phyloP scores from a whole-genome alignment of 2,888 invertebrate species.

The Mystacides longicornis region DNA sequence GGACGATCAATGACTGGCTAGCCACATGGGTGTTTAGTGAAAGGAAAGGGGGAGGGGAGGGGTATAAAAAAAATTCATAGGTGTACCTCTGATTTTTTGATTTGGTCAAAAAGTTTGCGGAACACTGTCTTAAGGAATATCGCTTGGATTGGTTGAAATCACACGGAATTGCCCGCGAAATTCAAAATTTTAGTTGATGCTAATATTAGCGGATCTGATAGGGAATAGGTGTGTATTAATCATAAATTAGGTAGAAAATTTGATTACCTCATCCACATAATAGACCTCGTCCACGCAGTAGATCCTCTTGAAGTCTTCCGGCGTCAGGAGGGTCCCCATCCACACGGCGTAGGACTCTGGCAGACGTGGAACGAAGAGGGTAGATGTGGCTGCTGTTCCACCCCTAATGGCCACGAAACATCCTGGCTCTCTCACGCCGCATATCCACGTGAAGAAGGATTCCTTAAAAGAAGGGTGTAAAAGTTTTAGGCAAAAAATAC shows the following conservation, averaged over 20 bases:
- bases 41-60: too few species aligned
- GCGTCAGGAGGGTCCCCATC: conserved; percentile 78
- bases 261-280: conserved; percentile 66
- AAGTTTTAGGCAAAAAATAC: too few species aligned
- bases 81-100: too few species aligned
- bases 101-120: too few species aligned
- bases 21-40: too few species aligned
- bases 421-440: conserved; percentile 89
- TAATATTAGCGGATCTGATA: too few species aligned
- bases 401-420: conserved; percentile 82
- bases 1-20: too few species aligned
- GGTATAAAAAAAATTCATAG: too few species aligned
- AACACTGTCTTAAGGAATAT: too few species aligned
- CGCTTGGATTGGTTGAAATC: too few species aligned
- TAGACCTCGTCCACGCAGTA: conserved; percentile 79
- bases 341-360: conserved; percentile 85
- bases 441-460: conserved; percentile 94
- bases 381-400: conserved; percentile 55
- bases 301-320: conserved; percentile 65
- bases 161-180: too few species aligned
- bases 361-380: conserved; percentile 80
- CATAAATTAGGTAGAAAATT: neutral
- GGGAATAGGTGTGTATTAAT: neutral
- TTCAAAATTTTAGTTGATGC: too few species aligned
- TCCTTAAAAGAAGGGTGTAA: conserved; percentile 66